These are phyloP conservation scores for Plecotus auritus DNA, from an alignment of 2,113 vertebrate species.

Conservation along the genomic window DNA sequence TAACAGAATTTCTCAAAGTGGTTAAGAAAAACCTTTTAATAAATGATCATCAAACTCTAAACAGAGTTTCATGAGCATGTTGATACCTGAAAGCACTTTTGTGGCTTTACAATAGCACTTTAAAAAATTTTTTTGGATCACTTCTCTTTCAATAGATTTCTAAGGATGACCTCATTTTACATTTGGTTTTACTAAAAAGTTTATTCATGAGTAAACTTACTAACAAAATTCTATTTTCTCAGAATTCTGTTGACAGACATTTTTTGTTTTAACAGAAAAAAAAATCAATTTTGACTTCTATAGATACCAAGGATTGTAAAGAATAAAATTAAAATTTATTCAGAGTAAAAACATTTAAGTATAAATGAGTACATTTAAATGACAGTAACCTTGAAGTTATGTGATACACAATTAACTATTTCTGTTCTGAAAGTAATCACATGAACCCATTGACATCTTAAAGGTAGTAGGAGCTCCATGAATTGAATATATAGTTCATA, in stretches of 20 bases:
- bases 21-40: neutral
- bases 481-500: neutral
- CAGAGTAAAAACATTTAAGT: neutral
- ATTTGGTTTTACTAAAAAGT: neutral
- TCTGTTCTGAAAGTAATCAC: neutral
- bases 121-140: neutral
- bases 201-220: neutral
- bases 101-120: neutral
- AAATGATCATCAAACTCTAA: neutral
- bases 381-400: neutral
- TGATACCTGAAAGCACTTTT: neutral
- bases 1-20: conserved; percentile 15
- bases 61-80: neutral
- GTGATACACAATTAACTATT: conserved; percentile 16
- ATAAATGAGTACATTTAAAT: conserved; percentile 22
- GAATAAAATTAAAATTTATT: neutral
- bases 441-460: neutral
- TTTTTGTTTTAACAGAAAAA: neutral
- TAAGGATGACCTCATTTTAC: neutral
- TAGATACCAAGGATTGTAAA: neutral
- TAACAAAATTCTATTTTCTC: neutral
- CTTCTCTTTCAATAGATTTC: neutral
- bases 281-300: neutral
- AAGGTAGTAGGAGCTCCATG: neutral
- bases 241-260: neutral